Evolutionary conservation across 2,113 vertebrate genomes (phyloP), one percentile per base, ranked within the genome.

Genomic region (Nansenia antarctica): DNA sequence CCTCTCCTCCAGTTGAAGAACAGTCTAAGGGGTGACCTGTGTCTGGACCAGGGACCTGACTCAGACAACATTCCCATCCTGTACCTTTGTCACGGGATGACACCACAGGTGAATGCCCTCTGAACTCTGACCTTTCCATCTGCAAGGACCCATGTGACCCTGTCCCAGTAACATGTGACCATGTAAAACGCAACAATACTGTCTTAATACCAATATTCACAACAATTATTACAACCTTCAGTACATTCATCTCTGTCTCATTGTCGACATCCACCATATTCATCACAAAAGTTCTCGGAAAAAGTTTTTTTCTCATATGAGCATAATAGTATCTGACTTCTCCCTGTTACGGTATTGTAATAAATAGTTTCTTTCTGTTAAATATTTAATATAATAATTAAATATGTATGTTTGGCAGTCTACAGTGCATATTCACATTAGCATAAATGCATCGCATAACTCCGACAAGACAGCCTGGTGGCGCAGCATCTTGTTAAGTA

Each of bases 61-160:
- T 95, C 95, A 1, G 96, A 99, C 91, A 99, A 99, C 35, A 89
- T 96, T 54, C 98, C 98, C 62, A 99, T 99, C 81, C 82, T 99
- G 86, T 99, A 99, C 68, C 94, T 98, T 85, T 99, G 98, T 89
- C 98, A 99, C 0, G 98, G 98, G 68, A 95, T 98, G 95, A 95
- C 95, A 3, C 95, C 98, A 9, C 98, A 99, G 97, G 98, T 99
- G 90, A 93, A 91, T 9, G 65, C 45, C 9, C 30, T 29, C 64
- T 11, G 18, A 53, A 18, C 20, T 53, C n/a, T 26, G 30, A 60
- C 6, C 27, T 29, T 18, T 42, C 49, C 49, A 22, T 67, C 62
- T 32, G 30, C 31, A 47, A 69, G 37, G 39, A 64, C 79, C 67
- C 53, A 18, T 7, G 26, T 15, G 6, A 31, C 27, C 30, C 29